phyloP scores from a whole-genome alignment of 1,140 invertebrate species.

The Drosophila tsacasi region DNA sequence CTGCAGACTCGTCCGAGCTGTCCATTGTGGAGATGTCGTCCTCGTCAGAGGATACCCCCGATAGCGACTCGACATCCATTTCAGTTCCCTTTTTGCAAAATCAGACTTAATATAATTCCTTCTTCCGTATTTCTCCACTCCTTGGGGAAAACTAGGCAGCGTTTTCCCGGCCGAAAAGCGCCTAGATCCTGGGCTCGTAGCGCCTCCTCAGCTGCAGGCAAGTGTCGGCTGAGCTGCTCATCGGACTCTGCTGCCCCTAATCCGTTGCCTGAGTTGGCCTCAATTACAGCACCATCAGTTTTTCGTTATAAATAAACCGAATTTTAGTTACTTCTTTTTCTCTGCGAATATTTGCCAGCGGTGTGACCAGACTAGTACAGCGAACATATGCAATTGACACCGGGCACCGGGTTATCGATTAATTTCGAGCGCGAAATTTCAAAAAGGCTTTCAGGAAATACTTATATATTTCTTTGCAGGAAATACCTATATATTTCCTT shows the following conservation, averaged over 20 bases:
- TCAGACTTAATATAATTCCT: constrained; percentile 64
- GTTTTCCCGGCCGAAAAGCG: constrained; percentile 24
- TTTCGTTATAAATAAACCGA: constrained; percentile 36
- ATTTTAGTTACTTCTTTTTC: constrained; percentile 14
- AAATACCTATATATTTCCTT: too few relatives aligned
- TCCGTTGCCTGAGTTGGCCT: background rate
- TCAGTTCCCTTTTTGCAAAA: constrained; percentile 42
- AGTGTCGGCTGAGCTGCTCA: constrained; percentile 16
- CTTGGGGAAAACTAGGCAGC: constrained; percentile 5
- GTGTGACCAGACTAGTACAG: constrained; percentile 6
- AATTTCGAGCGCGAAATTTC: background rate
- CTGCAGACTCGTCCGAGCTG: constrained; percentile 71
- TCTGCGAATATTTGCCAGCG: constrained; percentile 4
- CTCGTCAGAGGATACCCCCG: constrained; percentile 76
- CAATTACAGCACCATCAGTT: constrained; percentile 13
- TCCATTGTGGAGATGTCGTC: constrained; percentile 74
- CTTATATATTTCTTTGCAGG: too few relatives aligned
- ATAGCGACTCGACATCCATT: constrained; percentile 76
- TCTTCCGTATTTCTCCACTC: constrained; percentile 13
- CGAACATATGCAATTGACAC: constrained; percentile 1
- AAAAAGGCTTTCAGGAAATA: too few relatives aligned
- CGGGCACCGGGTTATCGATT: background rate
- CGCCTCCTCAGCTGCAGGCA: constrained; percentile 23
- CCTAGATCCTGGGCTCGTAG: constrained; percentile 11
- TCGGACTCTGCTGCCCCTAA: constrained; percentile 5